Percentiles rank a stretch among this genome's conserved stretches.
phyloP scores from a whole-genome alignment of 2,113 vertebrate species.

The Puntigrus tetrazona region DNA sequence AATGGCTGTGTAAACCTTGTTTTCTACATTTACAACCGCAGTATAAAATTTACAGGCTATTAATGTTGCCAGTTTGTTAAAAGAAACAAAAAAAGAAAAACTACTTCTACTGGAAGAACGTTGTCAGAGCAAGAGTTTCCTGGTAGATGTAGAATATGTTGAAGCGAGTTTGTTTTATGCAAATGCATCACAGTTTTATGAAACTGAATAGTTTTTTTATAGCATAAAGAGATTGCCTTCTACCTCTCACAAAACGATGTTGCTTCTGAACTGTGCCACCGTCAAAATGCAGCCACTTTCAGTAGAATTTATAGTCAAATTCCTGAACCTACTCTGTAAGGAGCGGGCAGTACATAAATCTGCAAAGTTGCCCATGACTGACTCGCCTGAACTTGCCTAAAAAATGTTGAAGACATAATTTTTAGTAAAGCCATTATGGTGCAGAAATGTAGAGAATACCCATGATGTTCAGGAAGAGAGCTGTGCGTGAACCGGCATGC shows the following conservation, averaged over 20 bases:
- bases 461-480: background rate
- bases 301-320: background rate
- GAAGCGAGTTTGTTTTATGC: background rate
- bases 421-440: background rate
- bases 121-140: background rate
- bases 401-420: background rate
- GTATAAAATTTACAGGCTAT: too few species aligned
- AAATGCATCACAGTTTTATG: background rate
- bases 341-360: background rate
- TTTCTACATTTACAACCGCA: too few species aligned
- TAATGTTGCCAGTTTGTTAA: too few species aligned
- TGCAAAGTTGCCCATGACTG: background rate
- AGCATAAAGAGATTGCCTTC: background rate
- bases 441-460: background rate
- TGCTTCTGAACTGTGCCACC: background rate
- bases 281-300: background rate
- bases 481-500: background rate
- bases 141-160: background rate
- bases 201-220: background rate
- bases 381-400: constrained; percentile 3
- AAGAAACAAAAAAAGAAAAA: too few species aligned
- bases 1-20: too few species aligned
- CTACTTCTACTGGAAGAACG: too few species aligned
- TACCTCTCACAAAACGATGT: background rate
- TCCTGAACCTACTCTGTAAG: background rate